These are phyloP conservation scores for Drosophila azteca DNA, from an alignment of 1,140 invertebrate species.

Conservation along the genomic window DNA sequence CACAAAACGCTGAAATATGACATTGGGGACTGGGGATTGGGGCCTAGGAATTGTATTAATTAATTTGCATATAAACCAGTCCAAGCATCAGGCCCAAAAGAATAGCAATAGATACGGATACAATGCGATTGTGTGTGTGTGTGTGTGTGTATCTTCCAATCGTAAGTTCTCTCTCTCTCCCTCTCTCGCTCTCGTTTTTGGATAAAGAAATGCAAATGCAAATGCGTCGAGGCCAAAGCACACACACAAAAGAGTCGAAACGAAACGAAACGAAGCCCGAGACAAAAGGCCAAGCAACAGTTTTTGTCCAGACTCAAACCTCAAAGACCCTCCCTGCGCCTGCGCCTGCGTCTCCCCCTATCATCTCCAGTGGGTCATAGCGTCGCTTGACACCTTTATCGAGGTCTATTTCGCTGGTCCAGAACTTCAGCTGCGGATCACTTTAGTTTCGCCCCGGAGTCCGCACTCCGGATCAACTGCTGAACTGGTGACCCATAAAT, in stretches of 20 bases:
- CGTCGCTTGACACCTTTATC: conserved; percentile 46
- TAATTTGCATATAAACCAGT: conserved; percentile 55
- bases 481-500: background rate
- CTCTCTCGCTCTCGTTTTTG: conserved; percentile 19
- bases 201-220: conserved; percentile 2
- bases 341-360: conserved; percentile 1
- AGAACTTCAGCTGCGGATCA: background rate
- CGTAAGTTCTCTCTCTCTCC: conserved; percentile 29
- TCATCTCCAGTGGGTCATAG: conserved; percentile 32
- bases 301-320: background rate
- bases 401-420: background rate
- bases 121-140: background rate
- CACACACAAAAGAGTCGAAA: conserved; percentile 36
- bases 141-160: conserved; percentile 10
- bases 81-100: conserved; percentile 10
- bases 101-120: conserved; percentile 1
- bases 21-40: conserved; percentile 15
- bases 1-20: conserved; percentile 45
- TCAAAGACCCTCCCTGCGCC: too few species aligned
- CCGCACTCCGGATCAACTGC: background rate
- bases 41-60: conserved; percentile 41
- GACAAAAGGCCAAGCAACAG: conserved; percentile 33
- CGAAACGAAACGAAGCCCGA: conserved; percentile 16
- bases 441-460: background rate
- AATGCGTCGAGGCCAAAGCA: background rate